Conservation (phyloP, 1,140 invertebrate species). For the Monomorium pharaonis region DNA sequence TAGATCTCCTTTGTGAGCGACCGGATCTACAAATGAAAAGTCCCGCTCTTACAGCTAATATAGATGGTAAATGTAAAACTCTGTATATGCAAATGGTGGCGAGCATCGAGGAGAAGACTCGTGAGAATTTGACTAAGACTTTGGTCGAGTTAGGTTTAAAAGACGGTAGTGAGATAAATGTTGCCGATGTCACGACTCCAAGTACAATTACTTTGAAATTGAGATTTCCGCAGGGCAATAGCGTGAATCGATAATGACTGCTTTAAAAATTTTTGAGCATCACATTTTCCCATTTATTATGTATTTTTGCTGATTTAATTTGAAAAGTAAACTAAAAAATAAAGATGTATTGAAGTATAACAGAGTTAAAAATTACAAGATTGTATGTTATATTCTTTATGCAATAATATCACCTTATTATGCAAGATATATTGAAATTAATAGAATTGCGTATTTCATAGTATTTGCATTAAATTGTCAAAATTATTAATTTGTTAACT, state of each 20-base stretch:
- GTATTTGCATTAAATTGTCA: background rate
- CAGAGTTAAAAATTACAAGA: constrained; percentile 11
- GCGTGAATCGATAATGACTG: background rate
- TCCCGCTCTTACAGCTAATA: constrained; percentile 92
- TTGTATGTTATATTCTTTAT: background rate
- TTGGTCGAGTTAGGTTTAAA: constrained; percentile 92
- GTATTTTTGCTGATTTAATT: background rate
- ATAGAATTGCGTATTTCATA: background rate
- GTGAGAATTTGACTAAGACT: constrained; percentile 94
- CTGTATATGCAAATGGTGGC: constrained; percentile 96
- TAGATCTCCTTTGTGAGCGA: constrained; percentile 91
- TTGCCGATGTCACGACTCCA: constrained; percentile 96
- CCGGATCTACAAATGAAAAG: constrained; percentile 93
- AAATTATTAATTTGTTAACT: background rate
- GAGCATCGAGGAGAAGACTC: constrained; percentile 95
- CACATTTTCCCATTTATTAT: background rate
- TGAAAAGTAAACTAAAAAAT: background rate
- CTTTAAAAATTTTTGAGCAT: background rate
- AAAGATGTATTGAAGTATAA: background rate
- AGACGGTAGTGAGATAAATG: constrained; percentile 93
- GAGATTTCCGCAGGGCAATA: constrained; percentile 84
- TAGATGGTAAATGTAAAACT: constrained; percentile 95
- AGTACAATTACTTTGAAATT: constrained; percentile 90
- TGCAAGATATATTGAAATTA: background rate
- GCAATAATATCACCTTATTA: background rate